A percentile compares a stretch with the other conserved stretches of the same genome.
phyloP scores from a whole-genome alignment of 2,797 vertebrate species.

The Otolemur crassicaudatus region DNA sequence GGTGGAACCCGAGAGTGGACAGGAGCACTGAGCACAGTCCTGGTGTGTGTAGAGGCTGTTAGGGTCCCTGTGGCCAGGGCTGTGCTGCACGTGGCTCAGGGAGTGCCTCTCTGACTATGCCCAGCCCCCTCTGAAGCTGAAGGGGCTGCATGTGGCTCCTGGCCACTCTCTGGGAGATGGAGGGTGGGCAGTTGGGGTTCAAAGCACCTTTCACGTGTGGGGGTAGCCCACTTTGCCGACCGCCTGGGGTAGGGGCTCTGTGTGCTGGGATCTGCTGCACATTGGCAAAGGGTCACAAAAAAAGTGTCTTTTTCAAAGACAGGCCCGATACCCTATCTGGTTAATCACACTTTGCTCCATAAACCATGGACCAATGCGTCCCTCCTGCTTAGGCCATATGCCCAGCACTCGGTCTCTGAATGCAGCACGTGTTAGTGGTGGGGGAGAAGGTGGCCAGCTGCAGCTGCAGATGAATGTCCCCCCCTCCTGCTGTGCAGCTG shows the following conservation, averaged over 20 bases:
- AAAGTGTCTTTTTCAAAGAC: neutral
- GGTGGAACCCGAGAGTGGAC: no score
- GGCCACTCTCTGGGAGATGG: neutral
- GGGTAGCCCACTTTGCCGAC: neutral
- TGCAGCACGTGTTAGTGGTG: neutral
- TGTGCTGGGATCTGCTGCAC: neutral
- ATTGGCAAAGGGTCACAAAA: neutral
- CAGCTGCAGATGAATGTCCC: neutral
- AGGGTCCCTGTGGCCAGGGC: neutral
- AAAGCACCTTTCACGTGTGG: neutral
- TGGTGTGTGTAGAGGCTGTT: neutral
- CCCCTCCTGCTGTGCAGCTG: neutral
- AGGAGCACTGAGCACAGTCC: neutral
- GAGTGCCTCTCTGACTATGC: neutral
- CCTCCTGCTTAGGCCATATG: conserved; percentile 34
- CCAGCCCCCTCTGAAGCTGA: neutral
- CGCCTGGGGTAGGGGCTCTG: neutral
- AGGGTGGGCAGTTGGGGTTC: neutral
- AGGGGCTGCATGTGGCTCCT: neutral
- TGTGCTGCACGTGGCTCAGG: neutral
- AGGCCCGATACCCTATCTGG: neutral
- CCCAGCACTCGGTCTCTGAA: accelerated
- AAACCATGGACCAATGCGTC: accelerated
- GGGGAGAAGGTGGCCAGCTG: accelerated
- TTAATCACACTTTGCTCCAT: neutral